Percentiles rank a stretch among this genome's conserved stretches.
phyloP scores from a whole-genome alignment of 2,113 vertebrate genomes.

The Myotis yumanensis region DNA sequence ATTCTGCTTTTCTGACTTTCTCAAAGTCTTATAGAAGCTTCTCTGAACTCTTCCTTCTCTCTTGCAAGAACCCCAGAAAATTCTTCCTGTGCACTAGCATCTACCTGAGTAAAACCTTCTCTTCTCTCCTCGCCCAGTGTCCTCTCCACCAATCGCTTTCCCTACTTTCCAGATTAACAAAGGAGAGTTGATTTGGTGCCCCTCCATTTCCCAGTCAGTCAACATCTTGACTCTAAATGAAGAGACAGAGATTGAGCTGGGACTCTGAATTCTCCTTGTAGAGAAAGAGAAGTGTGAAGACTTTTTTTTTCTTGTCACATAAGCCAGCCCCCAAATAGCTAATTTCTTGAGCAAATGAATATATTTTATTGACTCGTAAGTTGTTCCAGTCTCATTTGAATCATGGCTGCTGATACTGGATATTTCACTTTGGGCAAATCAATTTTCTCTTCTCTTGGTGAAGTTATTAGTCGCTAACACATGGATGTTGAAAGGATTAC shows the following conservation, averaged over 20 bases:
- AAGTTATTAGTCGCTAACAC: conserved; percentile 29
- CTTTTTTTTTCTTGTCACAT: conserved; percentile 51
- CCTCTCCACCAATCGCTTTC: not conserved
- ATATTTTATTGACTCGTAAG: conserved; percentile 38
- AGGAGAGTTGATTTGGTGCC: not conserved
- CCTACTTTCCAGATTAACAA: not conserved
- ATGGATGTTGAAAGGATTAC: not conserved
- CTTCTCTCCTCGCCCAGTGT: not conserved
- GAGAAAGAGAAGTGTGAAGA: not conserved
- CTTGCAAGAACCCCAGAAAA: not conserved
- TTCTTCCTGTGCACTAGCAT: not conserved
- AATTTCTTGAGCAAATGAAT: conserved; percentile 59
- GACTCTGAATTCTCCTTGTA: not conserved
- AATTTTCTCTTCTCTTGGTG: conserved; percentile 48
- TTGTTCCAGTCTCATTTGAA: conserved; percentile 45
- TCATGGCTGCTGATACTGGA: conserved; percentile 34
- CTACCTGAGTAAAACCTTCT: not conserved
- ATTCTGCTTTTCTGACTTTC: not conserved
- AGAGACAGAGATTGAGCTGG: conserved; percentile 4
- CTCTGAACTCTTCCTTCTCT: not conserved
- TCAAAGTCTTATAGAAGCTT: not conserved
- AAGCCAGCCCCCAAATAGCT: conserved; percentile 10
- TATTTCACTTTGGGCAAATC: conserved; percentile 59
- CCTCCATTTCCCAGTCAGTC: conserved; percentile 34
- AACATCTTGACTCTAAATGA: not conserved